Evolutionary conservation across 2,888 invertebrate species (phyloP).

Genomic region (Esperia sulphurella): DNA sequence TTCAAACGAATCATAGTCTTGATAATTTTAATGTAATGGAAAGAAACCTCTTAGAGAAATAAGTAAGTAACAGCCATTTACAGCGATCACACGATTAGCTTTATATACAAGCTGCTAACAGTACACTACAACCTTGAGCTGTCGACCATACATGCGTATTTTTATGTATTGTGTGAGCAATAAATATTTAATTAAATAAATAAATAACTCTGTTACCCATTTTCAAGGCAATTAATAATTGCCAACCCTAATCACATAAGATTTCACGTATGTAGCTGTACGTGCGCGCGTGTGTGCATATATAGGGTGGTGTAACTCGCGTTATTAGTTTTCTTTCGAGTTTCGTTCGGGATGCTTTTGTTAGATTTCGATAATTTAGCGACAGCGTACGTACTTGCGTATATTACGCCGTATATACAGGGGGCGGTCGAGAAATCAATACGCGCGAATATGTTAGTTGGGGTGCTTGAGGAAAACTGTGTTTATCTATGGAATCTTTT

Average conservation of each 20-base stretch:
- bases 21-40: too few species aligned
- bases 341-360: constrained; percentile 71
- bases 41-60: too few species aligned
- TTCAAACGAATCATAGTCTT: too few species aligned
- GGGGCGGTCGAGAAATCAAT: constrained; percentile 51
- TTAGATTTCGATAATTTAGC: constrained; percentile 79
- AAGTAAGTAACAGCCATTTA: too few species aligned
- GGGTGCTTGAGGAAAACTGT: constrained; percentile 19
- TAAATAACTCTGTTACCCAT: neutral
- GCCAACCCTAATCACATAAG: constrained; percentile 3
- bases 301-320: constrained; percentile 53
- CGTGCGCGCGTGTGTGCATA: constrained; percentile 27
- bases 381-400: constrained; percentile 32
- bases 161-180: too few species aligned
- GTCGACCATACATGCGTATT: too few species aligned
- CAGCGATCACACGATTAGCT: too few species aligned
- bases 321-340: constrained; percentile 79
- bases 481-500: constrained; percentile 3
- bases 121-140: too few species aligned
- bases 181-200: too few species aligned
- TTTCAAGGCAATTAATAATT: neutral
- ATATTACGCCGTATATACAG: constrained; percentile 15
- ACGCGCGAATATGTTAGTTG: constrained; percentile 25
- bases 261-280: constrained; percentile 17
- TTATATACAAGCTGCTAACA: too few species aligned